Percentiles rank a stretch among this genome's conserved stretches.
Conservation (phyloP, 2,888 invertebrate species). For the Crocallis elinguaria region DNA sequence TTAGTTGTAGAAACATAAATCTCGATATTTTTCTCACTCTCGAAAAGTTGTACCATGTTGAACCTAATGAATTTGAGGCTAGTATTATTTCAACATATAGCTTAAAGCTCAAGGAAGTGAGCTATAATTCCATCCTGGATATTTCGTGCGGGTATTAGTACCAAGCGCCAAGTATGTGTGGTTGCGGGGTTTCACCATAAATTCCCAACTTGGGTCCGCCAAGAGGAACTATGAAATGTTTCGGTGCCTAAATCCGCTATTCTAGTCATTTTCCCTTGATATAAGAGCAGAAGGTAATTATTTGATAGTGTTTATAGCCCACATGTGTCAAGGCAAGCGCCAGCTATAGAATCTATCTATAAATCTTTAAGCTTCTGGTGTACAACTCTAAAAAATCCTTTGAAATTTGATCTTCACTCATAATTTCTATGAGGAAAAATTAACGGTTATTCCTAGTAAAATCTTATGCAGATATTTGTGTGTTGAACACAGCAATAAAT, state of each 20-base stretch:
- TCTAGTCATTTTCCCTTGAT: constrained; percentile 42
- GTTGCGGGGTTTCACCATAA: constrained; percentile 51
- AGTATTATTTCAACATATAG: constrained; percentile 2
- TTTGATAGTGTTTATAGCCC: constrained; percentile 35
- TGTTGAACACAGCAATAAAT: too few relatives aligned
- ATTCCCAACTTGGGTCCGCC: constrained; percentile 53
- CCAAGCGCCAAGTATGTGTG: constrained; percentile 39
- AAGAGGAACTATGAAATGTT: constrained; percentile 57
- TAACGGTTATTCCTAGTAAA: too few relatives aligned
- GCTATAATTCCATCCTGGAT: constrained; percentile 22
- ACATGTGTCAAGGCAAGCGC: not conserved
- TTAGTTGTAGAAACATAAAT: too few relatives aligned
- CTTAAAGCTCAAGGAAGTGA: constrained; percentile 12
- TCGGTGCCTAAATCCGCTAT: constrained; percentile 46
- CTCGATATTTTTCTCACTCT: too few relatives aligned
- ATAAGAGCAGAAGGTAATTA: constrained; percentile 40
- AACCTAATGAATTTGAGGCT: constrained; percentile 8
- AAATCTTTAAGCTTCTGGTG: too few relatives aligned
- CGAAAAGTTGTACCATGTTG: too few relatives aligned
- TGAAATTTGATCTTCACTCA: not conserved
- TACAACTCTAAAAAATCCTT: not conserved
- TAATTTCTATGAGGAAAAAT: too few relatives aligned
- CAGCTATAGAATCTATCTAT: too few relatives aligned
- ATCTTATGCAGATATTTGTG: too few relatives aligned
- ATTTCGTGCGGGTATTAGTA: constrained; percentile 40